phyloP scores from a whole-genome alignment of 2,888 invertebrate genomes.

The Eupithecia subumbrata region DNA sequence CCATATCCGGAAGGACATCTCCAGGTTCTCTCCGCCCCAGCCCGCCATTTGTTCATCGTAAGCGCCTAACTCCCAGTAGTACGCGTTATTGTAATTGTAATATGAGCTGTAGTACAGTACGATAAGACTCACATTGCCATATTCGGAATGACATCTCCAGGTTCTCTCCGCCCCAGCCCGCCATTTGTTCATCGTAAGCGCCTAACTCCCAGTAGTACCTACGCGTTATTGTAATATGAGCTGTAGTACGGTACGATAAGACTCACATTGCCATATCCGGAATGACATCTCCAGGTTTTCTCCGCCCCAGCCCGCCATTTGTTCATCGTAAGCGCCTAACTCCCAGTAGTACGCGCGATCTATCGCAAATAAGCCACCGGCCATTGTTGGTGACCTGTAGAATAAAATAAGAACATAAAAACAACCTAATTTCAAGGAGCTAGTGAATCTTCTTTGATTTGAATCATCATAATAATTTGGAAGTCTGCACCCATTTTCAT shows the following conservation, averaged over 20 bases:
- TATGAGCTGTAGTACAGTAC: no score
- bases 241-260: no score
- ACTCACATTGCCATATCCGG: constrained; percentile 89
- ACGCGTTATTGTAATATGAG: no score
- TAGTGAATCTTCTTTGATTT: no score
- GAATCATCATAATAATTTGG: no score
- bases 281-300: constrained; percentile 99
- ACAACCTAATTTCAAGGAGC: no score
- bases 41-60: constrained; percentile 99
- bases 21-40: constrained; percentile 98
- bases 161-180: constrained; percentile 99
- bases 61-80: constrained; percentile 97
- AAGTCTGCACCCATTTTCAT: no score
- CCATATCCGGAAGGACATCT: constrained; percentile 98
- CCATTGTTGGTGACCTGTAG: constrained; percentile 95
- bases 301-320: constrained; percentile 99
- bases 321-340: constrained; percentile 96
- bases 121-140: constrained; percentile 84
- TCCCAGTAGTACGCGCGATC: constrained; percentile 97
- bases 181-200: constrained; percentile 98
- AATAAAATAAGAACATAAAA: not conserved
- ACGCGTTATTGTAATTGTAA: constrained; percentile 72
- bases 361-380: constrained; percentile 98
- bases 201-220: constrained; percentile 96
- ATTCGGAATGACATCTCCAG: constrained; percentile 98